Evolutionary conservation across 2,888 invertebrate genomes (phyloP).

Genomic region (Drosophila setosimentum): DNA sequence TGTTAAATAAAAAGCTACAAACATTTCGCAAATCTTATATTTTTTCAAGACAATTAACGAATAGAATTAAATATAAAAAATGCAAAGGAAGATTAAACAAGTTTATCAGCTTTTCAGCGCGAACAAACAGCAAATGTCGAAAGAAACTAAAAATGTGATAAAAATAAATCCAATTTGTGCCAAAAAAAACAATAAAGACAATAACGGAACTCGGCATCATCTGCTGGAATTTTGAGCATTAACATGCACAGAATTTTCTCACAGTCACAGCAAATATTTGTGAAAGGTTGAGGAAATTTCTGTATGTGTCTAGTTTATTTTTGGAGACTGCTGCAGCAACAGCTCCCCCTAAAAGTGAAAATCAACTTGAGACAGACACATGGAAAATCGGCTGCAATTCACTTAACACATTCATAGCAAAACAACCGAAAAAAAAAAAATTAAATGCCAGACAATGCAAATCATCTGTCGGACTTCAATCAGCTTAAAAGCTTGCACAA

Average conservation of each 20-base stretch:
- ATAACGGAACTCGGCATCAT: constrained; percentile 14
- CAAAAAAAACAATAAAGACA: constrained; percentile 29
- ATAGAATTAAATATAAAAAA: not conserved
- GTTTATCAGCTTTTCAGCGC: constrained; percentile 37
- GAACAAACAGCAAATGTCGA: constrained; percentile 4
- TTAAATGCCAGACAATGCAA: constrained; percentile 52
- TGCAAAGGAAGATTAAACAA: constrained; percentile 20
- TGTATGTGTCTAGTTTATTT: constrained; percentile 38
- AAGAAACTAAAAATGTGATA: constrained; percentile 25
- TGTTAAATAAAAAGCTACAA: not conserved
- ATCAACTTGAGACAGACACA: constrained; percentile 13
- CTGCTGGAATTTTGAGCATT: constrained; percentile 48
- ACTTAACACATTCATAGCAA: constrained; percentile 39
- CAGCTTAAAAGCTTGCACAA: constrained; percentile 59
- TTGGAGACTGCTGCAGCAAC: constrained; percentile 26
- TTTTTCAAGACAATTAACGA: not conserved
- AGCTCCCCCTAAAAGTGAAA: not conserved
- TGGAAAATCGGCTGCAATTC: constrained; percentile 32
- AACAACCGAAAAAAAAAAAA: not conserved
- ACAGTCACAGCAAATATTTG: constrained; percentile 7
- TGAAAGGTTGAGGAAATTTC: constrained; percentile 8
- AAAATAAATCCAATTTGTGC: constrained; percentile 74
- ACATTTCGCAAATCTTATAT: not conserved
- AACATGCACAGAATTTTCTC: constrained; percentile 4
- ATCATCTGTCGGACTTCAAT: constrained; percentile 71